Evolutionary conservation across 2,888 invertebrate genomes (phyloP).

Genomic region (Siphonodentalium dalli): DNA sequence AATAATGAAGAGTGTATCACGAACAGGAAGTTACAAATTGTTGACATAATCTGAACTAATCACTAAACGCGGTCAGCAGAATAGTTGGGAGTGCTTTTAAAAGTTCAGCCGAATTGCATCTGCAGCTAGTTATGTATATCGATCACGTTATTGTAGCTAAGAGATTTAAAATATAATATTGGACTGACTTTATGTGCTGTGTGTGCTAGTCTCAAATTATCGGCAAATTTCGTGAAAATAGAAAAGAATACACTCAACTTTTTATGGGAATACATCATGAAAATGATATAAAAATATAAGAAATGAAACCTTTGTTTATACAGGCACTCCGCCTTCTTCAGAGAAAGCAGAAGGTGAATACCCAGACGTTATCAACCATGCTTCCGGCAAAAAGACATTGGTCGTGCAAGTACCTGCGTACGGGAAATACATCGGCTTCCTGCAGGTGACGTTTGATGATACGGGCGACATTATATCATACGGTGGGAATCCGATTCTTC

Average conservation of each 20-base stretch:
- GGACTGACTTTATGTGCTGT: no score
- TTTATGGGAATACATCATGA: neutral
- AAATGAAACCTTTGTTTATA: neutral
- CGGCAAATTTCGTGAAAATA: neutral
- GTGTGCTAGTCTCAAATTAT: no score
- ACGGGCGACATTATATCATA: slow-evolving; percentile 75
- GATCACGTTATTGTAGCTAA: no score
- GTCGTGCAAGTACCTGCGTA: slow-evolving; percentile 90
- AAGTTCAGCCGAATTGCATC: no score
- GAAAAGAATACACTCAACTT: neutral
- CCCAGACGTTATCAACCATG: slow-evolving; percentile 76
- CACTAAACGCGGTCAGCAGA: no score
- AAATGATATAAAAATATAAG: neutral
- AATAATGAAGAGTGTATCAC: no score
- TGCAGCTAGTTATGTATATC: no score
- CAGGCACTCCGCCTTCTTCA: slow-evolving; percentile 71
- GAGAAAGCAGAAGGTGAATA: slow-evolving; percentile 80
- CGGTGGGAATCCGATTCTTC: slow-evolving; percentile 79
- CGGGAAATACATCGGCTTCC: slow-evolving; percentile 86
- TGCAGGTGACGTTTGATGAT: slow-evolving; percentile 76
- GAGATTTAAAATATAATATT: no score
- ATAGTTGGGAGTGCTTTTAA: no score
- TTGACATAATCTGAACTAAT: no score
- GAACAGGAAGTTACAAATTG: no score
- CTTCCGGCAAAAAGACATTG: slow-evolving; percentile 59